Base-by-base conservation (phyloP, 1,140 invertebrate genomes). In the Adoxophyes honmai region DNA sequence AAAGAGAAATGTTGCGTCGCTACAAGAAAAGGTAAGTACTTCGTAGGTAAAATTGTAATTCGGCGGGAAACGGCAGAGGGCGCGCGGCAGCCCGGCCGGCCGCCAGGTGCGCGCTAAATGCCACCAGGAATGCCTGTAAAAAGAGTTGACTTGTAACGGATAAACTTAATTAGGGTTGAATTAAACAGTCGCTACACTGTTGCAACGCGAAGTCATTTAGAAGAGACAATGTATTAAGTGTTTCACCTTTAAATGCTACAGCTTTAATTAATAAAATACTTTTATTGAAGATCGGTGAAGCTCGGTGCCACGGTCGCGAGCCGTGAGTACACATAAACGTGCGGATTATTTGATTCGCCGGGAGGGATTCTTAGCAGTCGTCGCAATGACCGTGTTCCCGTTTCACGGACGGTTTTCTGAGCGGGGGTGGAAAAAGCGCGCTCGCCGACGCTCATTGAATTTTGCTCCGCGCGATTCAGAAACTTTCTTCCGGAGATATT, bases 141-240 rank as follows among this genome's bases (percentile, higher is more conserved):
- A 48, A 48, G 42, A 48, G 42, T 16, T 48, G 21, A 48, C 16
- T 48, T 48, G 42, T 48, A 48, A 48, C 42, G 42, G 42, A 48
- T 48, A 48, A 48, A 48, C 16, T 48, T 48, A 48, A 48, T 48
- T 48, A 48, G 42, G 42, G 42, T 48, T 48, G 42, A 48, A 33
- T 48, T 21, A 48, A 48, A 48, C 42, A 48, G 15, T 48, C 28
- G 15, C 42, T 21, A 48, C 42, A 11, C 18, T 21, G 42, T 48
- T 21, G 42, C 42, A 10, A 48, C 42, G n/a, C n/a, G 13, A n/a
- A 48, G 42, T 48, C 42, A 48, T 48, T 21, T 28, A 18, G 42
- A 48, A 21, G 42, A 48, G 21, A 48, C 42, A 48, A 48, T 48
- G 18, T 48, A 48, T 48, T 33, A 48, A 21, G n/a, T 18, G 21